Conservation (phyloP, 2,888 invertebrate genomes). For the Altica lythri region DNA sequence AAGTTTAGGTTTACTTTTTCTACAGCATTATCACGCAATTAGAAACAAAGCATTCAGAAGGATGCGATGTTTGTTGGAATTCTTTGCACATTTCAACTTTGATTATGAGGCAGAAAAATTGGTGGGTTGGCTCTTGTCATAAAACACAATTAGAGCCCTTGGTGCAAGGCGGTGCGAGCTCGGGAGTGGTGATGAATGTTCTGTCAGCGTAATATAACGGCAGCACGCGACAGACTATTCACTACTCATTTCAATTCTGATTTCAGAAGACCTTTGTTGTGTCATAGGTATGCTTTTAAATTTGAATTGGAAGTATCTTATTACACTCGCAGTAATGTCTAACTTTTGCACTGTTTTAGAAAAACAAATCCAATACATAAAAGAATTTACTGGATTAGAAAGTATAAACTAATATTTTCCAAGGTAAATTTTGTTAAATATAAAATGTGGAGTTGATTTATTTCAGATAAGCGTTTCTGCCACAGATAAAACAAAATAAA, state of each 20-base stretch:
- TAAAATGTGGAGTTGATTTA: too few species aligned
- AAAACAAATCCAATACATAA: too few species aligned
- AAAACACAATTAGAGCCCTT: constrained; percentile 49
- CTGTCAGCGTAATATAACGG: constrained; percentile 50
- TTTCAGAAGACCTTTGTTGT: constrained; percentile 19
- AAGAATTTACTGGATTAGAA: too few species aligned
- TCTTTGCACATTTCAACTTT: constrained; percentile 40
- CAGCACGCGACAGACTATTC: constrained; percentile 48
- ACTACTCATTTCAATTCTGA: constrained; percentile 42
- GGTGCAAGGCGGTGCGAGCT: constrained; percentile 48
- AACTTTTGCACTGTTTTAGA: too few species aligned
- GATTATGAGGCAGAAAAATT: constrained; percentile 43
- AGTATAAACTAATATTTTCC: too few species aligned
- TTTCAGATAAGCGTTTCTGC: too few species aligned
- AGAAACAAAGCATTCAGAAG: constrained; percentile 24
- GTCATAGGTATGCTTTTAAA: background rate
- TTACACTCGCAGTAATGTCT: too few species aligned
- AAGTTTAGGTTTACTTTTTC: constrained; percentile 3
- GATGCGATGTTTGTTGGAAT: constrained; percentile 32
- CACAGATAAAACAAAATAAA: too few species aligned
- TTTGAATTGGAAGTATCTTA: too few species aligned
- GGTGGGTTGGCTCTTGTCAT: constrained; percentile 47
- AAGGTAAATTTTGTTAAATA: too few species aligned
- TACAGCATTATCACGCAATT: constrained; percentile 24
- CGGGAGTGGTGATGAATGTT: constrained; percentile 51